Percentiles rank a stretch among this genome's conserved stretches.
Conservation (phyloP, 2,797 vertebrate genomes). For the Ciconia nigra region DNA sequence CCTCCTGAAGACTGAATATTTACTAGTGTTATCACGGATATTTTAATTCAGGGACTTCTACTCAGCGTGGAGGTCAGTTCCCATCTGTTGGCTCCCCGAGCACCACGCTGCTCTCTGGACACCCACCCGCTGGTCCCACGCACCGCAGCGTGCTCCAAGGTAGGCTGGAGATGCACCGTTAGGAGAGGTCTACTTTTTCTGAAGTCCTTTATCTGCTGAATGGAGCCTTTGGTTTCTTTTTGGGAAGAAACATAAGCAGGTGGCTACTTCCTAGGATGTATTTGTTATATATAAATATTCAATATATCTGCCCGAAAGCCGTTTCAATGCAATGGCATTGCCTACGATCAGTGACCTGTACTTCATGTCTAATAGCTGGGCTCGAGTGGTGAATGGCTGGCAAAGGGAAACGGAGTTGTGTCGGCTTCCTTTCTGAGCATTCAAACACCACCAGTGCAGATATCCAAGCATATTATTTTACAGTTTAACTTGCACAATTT, state of each 20-base stretch:
- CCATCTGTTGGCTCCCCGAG: neutral
- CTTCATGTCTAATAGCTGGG: neutral
- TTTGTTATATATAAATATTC: neutral
- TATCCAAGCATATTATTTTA: neutral
- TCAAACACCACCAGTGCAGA: neutral
- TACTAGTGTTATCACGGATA: accelerated
- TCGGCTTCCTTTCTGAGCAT: neutral
- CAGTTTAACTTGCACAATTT: neutral
- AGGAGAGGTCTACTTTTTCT: neutral
- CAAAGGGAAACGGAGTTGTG: neutral
- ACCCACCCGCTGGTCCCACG: neutral
- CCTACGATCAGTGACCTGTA: neutral
- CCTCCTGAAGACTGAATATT: neutral
- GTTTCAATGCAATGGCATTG: neutral
- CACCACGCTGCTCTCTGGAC: neutral
- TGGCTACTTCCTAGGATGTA: neutral
- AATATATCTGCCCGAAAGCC: neutral
- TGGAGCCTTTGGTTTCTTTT: neutral
- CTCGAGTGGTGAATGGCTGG: neutral
- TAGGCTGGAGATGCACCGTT: neutral
- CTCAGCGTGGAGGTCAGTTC: neutral
- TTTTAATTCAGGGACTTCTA: neutral
- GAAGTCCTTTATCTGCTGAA: neutral
- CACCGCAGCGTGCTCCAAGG: accelerated
- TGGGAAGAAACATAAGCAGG: neutral